Evolutionary conservation across 2,888 invertebrate genomes (phyloP).

Genomic region (Lasioglossum figueresi): DNA sequence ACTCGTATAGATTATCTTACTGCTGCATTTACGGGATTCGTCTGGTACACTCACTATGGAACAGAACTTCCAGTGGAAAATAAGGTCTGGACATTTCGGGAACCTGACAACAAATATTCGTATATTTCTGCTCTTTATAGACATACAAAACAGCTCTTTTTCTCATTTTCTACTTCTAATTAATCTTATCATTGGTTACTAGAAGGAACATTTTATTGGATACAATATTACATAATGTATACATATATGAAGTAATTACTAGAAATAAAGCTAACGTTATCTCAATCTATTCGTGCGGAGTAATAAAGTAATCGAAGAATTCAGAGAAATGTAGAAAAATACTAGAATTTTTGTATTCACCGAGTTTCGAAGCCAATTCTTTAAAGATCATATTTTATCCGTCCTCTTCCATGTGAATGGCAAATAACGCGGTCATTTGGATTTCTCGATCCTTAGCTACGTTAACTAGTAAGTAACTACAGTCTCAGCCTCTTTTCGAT

Average conservation of each 20-base stretch:
- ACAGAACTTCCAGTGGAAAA: neutral
- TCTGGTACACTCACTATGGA: neutral
- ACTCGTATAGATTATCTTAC: neutral
- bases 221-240: neutral
- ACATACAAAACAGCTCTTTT: neutral
- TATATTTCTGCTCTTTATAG: neutral
- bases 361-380: neutral
- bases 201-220: neutral
- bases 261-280: neutral
- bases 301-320: neutral
- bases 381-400: neutral
- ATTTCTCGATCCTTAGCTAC: neutral
- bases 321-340: neutral
- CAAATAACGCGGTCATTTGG: neutral
- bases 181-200: neutral
- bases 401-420: neutral
- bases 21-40: neutral
- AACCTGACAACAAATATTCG: neutral
- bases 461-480: neutral
- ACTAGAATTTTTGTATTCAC: neutral
- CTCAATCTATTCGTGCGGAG: neutral
- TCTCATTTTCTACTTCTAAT: neutral
- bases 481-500: neutral
- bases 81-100: neutral
- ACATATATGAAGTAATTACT: neutral